Evolutionary conservation across 2,888 invertebrate genomes (phyloP), one percentile per base, ranked within the genome.

Genomic region (Andrena trimmerana): DNA sequence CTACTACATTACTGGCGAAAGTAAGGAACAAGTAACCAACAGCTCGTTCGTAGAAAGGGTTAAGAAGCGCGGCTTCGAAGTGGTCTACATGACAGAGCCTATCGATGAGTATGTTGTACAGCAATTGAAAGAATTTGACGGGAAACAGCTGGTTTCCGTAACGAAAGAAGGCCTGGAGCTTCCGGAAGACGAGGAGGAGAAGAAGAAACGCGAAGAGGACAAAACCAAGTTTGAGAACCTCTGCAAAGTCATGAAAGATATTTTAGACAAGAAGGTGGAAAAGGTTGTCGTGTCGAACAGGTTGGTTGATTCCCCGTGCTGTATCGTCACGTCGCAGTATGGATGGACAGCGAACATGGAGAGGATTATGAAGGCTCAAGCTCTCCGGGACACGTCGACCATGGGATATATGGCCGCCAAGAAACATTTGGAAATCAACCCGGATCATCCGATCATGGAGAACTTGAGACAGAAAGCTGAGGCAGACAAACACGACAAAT

Each of bases 321-420:
- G 99, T 94, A 99, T 99, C 92, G 99, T 99, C 72, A 99, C 99
- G 0, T 98, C 98, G 0, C 99, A 99, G 94, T 99, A 99, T 92
- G 99, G 99, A 67, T 99, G 99, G 99, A 98, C 99, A 0, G 99
- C 99, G 0, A 99, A 99, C 95, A 99, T 99, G 99, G 99, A 99
- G 94, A 97, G 99, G 82, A 99, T 99, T 95, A 99, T 99, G 99
- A 99, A 99, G 95, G 99, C 99, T 0, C 99, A 99, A 94, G 99
- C 99, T 54, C 96, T 99, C 16, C 96, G 99, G 36, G 99, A 99
- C 93, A 97, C 98, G 0, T 98, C 98, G 16, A 99, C 99, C 85
- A 99, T 99, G 99, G 99, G 99, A 54, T 99, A 99, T 96, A 99
- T 99, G 99, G 98, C 99, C 0, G 99, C 99, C 87, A 99, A 99